Percentiles rank a stretch among this genome's conserved stretches.
Evolutionary conservation across 2,888 invertebrate species (phyloP).

Genomic region (Eudasyphora cyanicolor): DNA sequence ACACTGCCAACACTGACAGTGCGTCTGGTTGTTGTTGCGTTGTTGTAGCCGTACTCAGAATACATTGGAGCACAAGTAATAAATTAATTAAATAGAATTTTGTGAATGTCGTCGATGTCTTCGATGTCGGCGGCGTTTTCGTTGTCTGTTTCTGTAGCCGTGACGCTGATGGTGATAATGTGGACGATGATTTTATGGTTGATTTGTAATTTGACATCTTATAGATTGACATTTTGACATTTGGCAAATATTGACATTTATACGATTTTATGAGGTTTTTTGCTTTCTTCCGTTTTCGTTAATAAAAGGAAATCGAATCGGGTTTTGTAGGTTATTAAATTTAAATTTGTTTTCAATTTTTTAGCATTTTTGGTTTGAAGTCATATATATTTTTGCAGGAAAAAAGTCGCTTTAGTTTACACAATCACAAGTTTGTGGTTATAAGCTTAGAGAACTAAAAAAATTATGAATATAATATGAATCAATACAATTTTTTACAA

Average conservation of each 20-base stretch:
- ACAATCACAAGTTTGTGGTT: too few relatives aligned
- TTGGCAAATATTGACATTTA: constrained; percentile 1
- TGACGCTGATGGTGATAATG: neutral
- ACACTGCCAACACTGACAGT: neutral
- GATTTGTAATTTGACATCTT: constrained; percentile 33
- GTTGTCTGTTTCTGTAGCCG: neutral
- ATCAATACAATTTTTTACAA: too few relatives aligned
- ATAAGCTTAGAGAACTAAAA: too few relatives aligned
- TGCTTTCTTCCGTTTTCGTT: neutral
- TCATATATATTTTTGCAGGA: too few relatives aligned
- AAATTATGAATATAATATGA: too few relatives aligned
- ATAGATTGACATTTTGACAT: constrained; percentile 21
- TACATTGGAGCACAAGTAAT: constrained; percentile 16
- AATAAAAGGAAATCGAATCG: neutral
- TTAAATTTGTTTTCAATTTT: too few relatives aligned
- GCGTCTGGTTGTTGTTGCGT: neutral
- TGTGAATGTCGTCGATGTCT: neutral
- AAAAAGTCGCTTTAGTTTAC: too few relatives aligned
- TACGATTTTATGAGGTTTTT: neutral
- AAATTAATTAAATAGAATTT: constrained; percentile 28
- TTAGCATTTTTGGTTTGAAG: too few relatives aligned
- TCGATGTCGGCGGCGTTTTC: neutral
- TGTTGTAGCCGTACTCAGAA: neutral
- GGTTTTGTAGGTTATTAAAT: too few relatives aligned
- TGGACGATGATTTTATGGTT: constrained; percentile 12